phyloP scores from a whole-genome alignment of 2,888 invertebrate species.

The Ochropacha duplaris region DNA sequence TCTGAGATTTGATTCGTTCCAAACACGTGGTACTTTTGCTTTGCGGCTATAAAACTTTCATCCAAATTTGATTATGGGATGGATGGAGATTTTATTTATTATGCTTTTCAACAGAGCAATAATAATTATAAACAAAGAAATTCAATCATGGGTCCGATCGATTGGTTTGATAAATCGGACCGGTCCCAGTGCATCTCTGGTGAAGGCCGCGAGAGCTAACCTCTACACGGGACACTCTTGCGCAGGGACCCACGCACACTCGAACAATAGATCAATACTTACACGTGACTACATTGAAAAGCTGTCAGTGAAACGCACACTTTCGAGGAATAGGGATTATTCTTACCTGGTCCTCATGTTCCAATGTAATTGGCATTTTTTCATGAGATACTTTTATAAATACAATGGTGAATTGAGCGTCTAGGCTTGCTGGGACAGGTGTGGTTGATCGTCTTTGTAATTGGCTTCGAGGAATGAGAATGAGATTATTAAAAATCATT shows the following conservation, averaged over 20 bases:
- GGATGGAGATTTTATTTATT: constrained; percentile 8
- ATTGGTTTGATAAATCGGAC: constrained; percentile 57
- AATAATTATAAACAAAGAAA: constrained; percentile 6
- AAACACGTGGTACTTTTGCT: constrained; percentile 31
- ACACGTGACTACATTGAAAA: constrained; percentile 39
- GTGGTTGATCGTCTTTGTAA: constrained; percentile 30
- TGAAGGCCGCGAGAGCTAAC: constrained; percentile 78
- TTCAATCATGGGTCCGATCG: constrained; percentile 36
- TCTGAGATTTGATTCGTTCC: constrained; percentile 23
- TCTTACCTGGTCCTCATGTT: constrained; percentile 60
- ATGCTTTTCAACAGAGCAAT: constrained; percentile 3
- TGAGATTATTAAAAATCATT: not conserved
- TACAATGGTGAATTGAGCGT: constrained; percentile 37
- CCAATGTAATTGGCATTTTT: constrained; percentile 62
- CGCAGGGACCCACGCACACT: constrained; percentile 65
- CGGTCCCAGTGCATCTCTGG: constrained; percentile 71
- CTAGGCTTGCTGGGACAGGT: constrained; percentile 35
- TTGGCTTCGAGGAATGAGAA: constrained; percentile 4
- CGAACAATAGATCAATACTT: constrained; percentile 32
- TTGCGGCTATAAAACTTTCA: constrained; percentile 22
- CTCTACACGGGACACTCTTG: constrained; percentile 70
- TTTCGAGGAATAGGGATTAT: constrained; percentile 43
- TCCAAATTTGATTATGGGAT: constrained; percentile 11
- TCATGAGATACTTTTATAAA: constrained; percentile 53
- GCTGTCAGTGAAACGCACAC: constrained; percentile 44